Percentiles rank a stretch among this genome's conserved stretches.
Evolutionary conservation across 2,888 invertebrate genomes (phyloP).

Genomic region (Celastrina argiolus): DNA sequence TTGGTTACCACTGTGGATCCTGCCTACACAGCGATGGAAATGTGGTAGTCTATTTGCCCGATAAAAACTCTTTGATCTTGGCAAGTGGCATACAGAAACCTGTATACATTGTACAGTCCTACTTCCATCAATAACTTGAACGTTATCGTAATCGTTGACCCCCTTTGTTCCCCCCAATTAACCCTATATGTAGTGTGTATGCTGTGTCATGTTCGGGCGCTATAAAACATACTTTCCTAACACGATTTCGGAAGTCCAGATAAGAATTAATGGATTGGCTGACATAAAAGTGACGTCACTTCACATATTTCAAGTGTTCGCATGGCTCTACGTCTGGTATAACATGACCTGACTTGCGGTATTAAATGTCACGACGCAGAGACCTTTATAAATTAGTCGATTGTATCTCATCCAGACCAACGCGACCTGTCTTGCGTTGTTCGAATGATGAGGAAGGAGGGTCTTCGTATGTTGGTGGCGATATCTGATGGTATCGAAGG

Average conservation of each 20-base stretch:
- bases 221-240: slow-evolving; percentile 64
- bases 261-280: slow-evolving; percentile 76
- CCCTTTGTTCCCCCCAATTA: slow-evolving; percentile 3
- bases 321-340: slow-evolving; percentile 52
- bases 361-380: slow-evolving; percentile 25
- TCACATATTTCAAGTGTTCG: slow-evolving; percentile 72
- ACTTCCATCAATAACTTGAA: not conserved
- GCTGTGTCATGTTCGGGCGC: slow-evolving; percentile 56
- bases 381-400: slow-evolving; percentile 45
- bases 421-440: not conserved
- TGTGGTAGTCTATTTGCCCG: too few species aligned
- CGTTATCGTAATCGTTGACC: not conserved
- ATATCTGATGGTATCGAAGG: slow-evolving; percentile 73
- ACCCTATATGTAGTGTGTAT: slow-evolving; percentile 27
- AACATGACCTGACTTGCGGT: slow-evolving; percentile 37
- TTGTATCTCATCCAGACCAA: slow-evolving; percentile 41
- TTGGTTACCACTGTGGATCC: too few species aligned
- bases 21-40: too few species aligned
- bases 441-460: not conserved
- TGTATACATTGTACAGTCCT: not conserved
- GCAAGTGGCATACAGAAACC: not conserved
- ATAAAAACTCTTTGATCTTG: too few species aligned
- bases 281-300: slow-evolving; percentile 76
- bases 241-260: slow-evolving; percentile 73
- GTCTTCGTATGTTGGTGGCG: not conserved